These are phyloP conservation scores for Pseudorhombus dupliciocellatus DNA, from an alignment of 2,113 vertebrate species.

Conservation along the genomic window DNA sequence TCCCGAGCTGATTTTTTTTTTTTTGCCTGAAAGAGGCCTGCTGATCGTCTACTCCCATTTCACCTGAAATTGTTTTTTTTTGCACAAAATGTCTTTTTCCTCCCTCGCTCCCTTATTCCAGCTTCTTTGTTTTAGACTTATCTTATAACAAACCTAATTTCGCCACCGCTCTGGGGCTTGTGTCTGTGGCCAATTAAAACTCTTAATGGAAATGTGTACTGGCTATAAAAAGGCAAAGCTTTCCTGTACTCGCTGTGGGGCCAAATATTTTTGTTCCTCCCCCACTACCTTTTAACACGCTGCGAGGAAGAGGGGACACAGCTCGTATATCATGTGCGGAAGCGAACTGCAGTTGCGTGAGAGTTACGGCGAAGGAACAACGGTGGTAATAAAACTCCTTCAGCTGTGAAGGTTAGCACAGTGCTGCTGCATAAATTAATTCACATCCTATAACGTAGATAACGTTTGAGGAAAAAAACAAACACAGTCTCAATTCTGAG, in stretches of 20 bases:
- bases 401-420: slow-evolving; percentile 41
- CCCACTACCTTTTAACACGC: slow-evolving; percentile 15
- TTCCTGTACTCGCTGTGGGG: slow-evolving; percentile 50
- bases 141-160: slow-evolving; percentile 41
- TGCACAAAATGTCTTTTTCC: slow-evolving; percentile 23
- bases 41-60: slow-evolving; percentile 40
- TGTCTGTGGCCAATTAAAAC: slow-evolving; percentile 67
- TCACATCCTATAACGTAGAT: slow-evolving; percentile 20
- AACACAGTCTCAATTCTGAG: slow-evolving; percentile 2
- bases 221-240: slow-evolving; percentile 50
- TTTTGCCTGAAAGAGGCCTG: slow-evolving; percentile 30
- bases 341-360: slow-evolving; percentile 28
- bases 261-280: not conserved
- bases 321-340: slow-evolving; percentile 27
- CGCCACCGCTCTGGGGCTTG: slow-evolving; percentile 54
- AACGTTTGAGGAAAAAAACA: slow-evolving; percentile 12
- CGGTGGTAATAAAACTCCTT: slow-evolving; percentile 28
- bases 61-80: slow-evolving; percentile 46
- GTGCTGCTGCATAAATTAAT: slow-evolving; percentile 42
- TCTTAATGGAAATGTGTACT: slow-evolving; percentile 62
- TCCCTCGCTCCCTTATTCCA: slow-evolving; percentile 44
- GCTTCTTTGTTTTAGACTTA: slow-evolving; percentile 25
- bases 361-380: slow-evolving; percentile 11
- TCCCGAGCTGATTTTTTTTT: slow-evolving; percentile 10
- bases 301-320: slow-evolving; percentile 13